A percentile compares a stretch with the other conserved stretches of the same genome.
phyloP scores from a whole-genome alignment of 2,888 invertebrate genomes.

The Scaptomyza caliginosa region DNA sequence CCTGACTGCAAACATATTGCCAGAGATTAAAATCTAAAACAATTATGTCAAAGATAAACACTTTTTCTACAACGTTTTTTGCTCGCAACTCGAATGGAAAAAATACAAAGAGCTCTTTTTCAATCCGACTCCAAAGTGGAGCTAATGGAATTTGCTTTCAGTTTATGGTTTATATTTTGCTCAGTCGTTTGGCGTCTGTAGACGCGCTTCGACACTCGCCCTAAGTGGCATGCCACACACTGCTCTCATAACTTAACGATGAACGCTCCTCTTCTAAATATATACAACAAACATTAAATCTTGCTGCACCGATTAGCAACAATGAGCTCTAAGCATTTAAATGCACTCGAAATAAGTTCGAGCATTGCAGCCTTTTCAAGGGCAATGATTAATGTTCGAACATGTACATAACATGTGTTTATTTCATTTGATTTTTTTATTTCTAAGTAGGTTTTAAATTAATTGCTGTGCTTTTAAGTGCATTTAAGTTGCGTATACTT shows the following conservation, averaged over 20 bases:
- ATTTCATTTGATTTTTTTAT: slow-evolving; percentile 24
- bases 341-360: slow-evolving; percentile 25
- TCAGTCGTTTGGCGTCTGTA: slow-evolving; percentile 9
- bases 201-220: slow-evolving; percentile 26
- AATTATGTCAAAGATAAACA: slow-evolving; percentile 74
- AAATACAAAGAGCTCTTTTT: slow-evolving; percentile 8
- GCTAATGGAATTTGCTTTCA: slow-evolving; percentile 17
- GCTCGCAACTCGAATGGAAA: background rate
- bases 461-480: slow-evolving; percentile 69
- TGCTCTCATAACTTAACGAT: slow-evolving; percentile 66
- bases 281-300: slow-evolving; percentile 46
- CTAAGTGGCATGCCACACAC: slow-evolving; percentile 36
- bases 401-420: slow-evolving; percentile 9
- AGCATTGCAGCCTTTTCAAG: slow-evolving; percentile 38
- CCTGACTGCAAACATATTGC: slow-evolving; percentile 46
- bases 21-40: slow-evolving; percentile 78
- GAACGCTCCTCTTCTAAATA: slow-evolving; percentile 65
- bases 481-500: slow-evolving; percentile 67
- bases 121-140: slow-evolving; percentile 8
- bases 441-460: slow-evolving; percentile 57
- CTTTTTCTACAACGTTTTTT: slow-evolving; percentile 21
- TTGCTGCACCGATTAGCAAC: slow-evolving; percentile 67
- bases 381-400: slow-evolving; percentile 47
- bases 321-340: slow-evolving; percentile 70
- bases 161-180: background rate